These are phyloP conservation scores for Euphysa ruthae DNA, from an alignment of 30 jellyfish, hydroid and myxozoan genomes.

Conservation along the genomic window DNA sequence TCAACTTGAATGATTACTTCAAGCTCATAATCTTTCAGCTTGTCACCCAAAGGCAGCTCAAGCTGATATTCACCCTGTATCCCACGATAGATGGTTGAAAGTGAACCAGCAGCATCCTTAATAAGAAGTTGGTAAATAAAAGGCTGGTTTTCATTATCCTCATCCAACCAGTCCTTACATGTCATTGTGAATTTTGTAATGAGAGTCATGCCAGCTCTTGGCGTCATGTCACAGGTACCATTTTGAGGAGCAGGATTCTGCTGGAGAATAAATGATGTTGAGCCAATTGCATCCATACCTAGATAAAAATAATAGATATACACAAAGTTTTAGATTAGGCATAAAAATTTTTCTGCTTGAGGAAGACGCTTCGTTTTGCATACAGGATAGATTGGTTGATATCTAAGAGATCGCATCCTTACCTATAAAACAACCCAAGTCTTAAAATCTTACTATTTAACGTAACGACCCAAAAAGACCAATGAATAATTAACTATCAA, in stretches of 20 bases:
- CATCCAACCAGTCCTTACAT: constrained; percentile 62
- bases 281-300: constrained; percentile 30
- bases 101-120: constrained; percentile 1
- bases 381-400: too few relatives aligned
- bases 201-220: constrained; percentile 43
- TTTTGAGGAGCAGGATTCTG: constrained; percentile 59
- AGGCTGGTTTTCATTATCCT: constrained; percentile 55
- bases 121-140: constrained; percentile 40
- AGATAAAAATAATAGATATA: not conserved
- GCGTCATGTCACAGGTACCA: constrained; percentile 60
- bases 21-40: not conserved
- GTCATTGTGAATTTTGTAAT: constrained; percentile 34
- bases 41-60: constrained; percentile 18
- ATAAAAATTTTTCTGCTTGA: too few relatives aligned
- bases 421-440: too few relatives aligned
- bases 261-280: constrained; percentile 3
- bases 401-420: too few relatives aligned
- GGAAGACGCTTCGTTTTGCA: too few relatives aligned
- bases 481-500: too few relatives aligned
- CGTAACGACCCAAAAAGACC: too few relatives aligned
- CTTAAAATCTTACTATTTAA: too few relatives aligned
- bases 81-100: constrained; percentile 59
- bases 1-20: constrained; percentile 44
- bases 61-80: constrained; percentile 8
- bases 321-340: too few relatives aligned